Percentiles rank a stretch among this genome's conserved stretches.
phyloP scores from a whole-genome alignment of 2,797 vertebrate species.

The Etheostoma nigrum region DNA sequence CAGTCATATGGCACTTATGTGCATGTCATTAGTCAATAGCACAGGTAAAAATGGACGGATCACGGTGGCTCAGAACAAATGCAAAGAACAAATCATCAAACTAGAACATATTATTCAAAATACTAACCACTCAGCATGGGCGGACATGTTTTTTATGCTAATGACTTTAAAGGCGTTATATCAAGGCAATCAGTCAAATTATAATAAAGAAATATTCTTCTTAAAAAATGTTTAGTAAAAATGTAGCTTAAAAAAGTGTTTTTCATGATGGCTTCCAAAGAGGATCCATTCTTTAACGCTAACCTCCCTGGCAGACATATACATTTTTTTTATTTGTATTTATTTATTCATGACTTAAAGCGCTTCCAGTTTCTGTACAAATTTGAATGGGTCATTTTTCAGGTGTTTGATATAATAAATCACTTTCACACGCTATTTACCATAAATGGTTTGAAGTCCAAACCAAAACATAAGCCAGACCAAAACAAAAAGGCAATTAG shows the following conservation, averaged over 20 bases:
- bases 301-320: background rate
- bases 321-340: background rate
- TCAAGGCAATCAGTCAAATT: background rate
- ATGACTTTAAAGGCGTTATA: background rate
- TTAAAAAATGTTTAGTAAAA: no score
- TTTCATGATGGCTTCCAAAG: no score
- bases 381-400: background rate
- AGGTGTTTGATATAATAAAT: background rate
- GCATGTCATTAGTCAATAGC: slow-evolving; percentile 9
- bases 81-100: no score
- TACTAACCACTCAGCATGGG: no score
- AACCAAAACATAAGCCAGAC: background rate
- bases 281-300: no score
- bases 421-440: background rate
- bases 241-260: no score
- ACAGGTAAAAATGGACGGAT: background rate
- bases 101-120: no score
- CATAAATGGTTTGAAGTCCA: slow-evolving; percentile 38
- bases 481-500: background rate
- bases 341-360: background rate
- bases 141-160: background rate
- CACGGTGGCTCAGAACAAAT: no score
- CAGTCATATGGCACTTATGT: background rate
- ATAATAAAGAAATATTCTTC: background rate
- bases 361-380: background rate